A percentile compares a stretch with the other conserved stretches of the same genome.
phyloP scores from a whole-genome alignment of 2,797 vertebrate species.

The Nothura maculosa region DNA sequence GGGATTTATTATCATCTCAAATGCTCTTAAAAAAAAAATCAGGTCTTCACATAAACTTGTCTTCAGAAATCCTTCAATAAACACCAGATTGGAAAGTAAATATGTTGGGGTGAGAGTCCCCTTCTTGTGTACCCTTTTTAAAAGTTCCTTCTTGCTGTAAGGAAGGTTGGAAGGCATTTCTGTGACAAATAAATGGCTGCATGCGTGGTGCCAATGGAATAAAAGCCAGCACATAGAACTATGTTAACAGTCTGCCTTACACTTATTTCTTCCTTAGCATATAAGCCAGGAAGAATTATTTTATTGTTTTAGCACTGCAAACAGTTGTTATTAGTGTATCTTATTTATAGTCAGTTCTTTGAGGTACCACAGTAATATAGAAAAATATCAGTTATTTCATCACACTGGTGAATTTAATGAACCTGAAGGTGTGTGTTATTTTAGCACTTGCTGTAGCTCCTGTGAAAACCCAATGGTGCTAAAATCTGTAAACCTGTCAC shows the following conservation, averaged over 20 bases:
- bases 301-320: conserved; percentile 81
- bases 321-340: conserved; percentile 82
- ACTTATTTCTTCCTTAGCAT: conserved; percentile 73
- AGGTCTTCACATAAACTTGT: conserved; percentile 46
- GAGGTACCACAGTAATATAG: conserved; percentile 82
- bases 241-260: conserved; percentile 56
- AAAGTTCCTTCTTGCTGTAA: conserved; percentile 53
- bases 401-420: conserved; percentile 88
- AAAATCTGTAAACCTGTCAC: conserved; percentile 91
- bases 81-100: conserved; percentile 72
- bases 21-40: not conserved
- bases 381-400: conserved; percentile 87
- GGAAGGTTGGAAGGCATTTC: conserved; percentile 39
- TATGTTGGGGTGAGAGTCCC: conserved; percentile 57
- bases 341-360: conserved; percentile 85
- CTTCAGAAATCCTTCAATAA: conserved; percentile 74
- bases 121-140: conserved; percentile 65
- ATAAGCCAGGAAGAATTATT: conserved; percentile 79
- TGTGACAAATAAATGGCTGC: conserved; percentile 66
- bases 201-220: conserved; percentile 50
- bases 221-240: conserved; percentile 57
- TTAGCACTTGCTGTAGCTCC: conserved; percentile 89
- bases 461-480: conserved; percentile 89
- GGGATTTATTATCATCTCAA: conserved; percentile 45
- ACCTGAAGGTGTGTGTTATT: conserved; percentile 95